phyloP scores from a whole-genome alignment of 2,888 invertebrate species.

The Hetaerina titia region DNA sequence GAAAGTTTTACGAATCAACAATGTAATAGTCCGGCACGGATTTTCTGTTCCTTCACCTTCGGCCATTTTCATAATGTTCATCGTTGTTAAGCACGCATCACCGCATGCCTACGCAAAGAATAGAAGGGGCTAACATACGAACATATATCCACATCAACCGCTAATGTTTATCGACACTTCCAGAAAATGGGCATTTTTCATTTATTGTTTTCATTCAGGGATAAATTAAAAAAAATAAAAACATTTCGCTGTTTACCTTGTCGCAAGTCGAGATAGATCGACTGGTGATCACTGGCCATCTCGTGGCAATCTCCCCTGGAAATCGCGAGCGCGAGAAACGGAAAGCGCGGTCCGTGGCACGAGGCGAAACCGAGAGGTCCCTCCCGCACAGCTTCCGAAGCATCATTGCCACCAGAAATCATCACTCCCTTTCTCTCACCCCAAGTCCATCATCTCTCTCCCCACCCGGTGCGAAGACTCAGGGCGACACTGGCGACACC shows the following conservation, averaged over 20 bases:
- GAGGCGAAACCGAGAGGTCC: not conserved
- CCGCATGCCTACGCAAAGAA: no score
- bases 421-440: not conserved
- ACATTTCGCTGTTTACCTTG: no score
- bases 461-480: not conserved
- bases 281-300: not conserved
- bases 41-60: no score
- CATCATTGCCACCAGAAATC: not conserved
- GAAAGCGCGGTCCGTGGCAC: not conserved
- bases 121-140: no score
- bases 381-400: not conserved
- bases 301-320: not conserved
- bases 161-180: no score
- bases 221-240: not conserved
- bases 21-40: no score
- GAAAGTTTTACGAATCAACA: no score
- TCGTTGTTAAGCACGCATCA: no score
- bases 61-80: no score
- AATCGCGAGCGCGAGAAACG: not conserved
- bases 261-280: not conserved
- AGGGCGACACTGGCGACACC: not conserved
- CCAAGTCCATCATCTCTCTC: not conserved
- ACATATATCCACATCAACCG: no score
- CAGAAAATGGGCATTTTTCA: not conserved
- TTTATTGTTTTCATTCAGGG: not conserved